Evolutionary conservation across 2,113 vertebrate genomes (phyloP).

Genomic region (Nanger granti): DNA sequence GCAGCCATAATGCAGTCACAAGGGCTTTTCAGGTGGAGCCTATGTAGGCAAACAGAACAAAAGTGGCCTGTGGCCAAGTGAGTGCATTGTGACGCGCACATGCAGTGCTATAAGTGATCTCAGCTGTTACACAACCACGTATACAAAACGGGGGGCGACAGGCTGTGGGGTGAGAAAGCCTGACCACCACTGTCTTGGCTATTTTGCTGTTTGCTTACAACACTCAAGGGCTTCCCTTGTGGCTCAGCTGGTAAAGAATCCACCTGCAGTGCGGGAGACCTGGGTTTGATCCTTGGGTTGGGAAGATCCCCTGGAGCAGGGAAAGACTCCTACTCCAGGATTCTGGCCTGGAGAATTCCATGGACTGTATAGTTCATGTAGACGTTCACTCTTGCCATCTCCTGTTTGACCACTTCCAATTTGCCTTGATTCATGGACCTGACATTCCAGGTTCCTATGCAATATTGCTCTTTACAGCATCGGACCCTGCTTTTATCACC

Average conservation of each 20-base stretch:
- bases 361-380: neutral
- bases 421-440: neutral
- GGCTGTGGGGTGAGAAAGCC: neutral
- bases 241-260: neutral
- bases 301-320: neutral
- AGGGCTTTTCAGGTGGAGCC: neutral
- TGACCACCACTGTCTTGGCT: neutral
- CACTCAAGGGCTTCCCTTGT: neutral
- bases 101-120: neutral
- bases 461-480: neutral
- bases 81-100: neutral
- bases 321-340: neutral
- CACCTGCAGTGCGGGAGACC: neutral
- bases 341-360: neutral
- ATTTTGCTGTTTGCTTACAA: neutral
- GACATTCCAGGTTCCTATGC: neutral
- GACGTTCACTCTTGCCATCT: neutral
- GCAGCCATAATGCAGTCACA: neutral
- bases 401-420: neutral
- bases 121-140: neutral
- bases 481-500: accelerated
- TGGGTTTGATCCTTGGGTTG: neutral
- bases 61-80: neutral
- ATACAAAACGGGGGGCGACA: neutral
- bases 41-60: neutral